A percentile compares a stretch with the other conserved stretches of the same genome.
Evolutionary conservation across 2,797 vertebrate genomes (phyloP).

Genomic region (Microctenopoma stevenorrisi): DNA sequence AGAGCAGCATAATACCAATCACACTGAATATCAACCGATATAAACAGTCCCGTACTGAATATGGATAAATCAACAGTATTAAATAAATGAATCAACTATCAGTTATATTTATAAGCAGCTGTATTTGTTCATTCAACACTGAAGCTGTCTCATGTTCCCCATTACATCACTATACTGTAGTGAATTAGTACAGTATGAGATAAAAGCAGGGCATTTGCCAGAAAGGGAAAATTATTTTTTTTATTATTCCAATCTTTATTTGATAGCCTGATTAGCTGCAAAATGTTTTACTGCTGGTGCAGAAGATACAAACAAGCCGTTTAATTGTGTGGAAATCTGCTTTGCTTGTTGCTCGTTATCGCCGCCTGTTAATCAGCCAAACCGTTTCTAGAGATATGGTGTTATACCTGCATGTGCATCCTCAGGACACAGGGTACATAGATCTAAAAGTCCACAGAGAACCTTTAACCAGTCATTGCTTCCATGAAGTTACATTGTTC

Average conservation of each 20-base stretch:
- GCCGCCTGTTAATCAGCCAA: neutral
- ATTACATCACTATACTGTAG: neutral
- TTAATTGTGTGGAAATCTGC: too few relatives aligned
- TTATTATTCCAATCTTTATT: too few relatives aligned
- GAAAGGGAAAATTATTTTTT: too few relatives aligned
- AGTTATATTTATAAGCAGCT: neutral
- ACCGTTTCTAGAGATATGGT: neutral
- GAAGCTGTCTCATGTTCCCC: too few relatives aligned
- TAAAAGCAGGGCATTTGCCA: too few relatives aligned
- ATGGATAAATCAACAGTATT: neutral
- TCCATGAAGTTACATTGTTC: neutral
- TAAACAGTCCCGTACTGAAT: too few relatives aligned
- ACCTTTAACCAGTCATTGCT: neutral
- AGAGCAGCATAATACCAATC: slow-evolving; percentile 11
- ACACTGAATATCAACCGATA: neutral
- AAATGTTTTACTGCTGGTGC: too few relatives aligned
- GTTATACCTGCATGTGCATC: neutral
- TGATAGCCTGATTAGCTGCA: too few relatives aligned
- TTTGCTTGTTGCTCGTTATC: neutral
- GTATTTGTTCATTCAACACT: too few relatives aligned
- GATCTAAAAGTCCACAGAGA: neutral
- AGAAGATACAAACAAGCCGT: too few relatives aligned
- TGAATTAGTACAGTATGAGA: neutral
- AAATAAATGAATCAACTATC: neutral
- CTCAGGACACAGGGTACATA: neutral